Evolutionary conservation across 2,113 vertebrate species (phyloP).

Genomic region (Pampusana beccarii): DNA sequence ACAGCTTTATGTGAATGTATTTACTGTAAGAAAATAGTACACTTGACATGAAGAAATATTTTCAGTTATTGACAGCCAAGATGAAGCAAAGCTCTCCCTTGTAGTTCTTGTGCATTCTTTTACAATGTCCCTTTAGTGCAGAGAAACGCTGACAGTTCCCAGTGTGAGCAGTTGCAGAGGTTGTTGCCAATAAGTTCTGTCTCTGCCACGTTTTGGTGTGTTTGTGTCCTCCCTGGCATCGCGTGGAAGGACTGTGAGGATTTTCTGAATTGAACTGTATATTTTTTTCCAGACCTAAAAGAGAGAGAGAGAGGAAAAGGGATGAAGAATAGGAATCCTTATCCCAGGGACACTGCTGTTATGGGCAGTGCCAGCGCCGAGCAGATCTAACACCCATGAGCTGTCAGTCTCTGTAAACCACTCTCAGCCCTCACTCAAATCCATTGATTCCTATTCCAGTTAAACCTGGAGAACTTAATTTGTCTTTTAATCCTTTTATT

Average conservation of each 20-base stretch:
- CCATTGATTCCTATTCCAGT: constrained; percentile 62
- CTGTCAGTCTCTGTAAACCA: neutral
- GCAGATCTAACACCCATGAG: neutral
- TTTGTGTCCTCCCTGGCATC: neutral
- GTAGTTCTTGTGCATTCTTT: rapidly evolving
- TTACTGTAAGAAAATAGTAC: neutral
- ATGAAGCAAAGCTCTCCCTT: neutral
- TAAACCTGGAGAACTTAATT: constrained; percentile 69
- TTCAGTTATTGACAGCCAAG: neutral
- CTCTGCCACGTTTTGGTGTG: rapidly evolving
- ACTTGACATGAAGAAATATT: neutral
- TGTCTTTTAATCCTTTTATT: constrained; percentile 79
- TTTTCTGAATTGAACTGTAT: neutral
- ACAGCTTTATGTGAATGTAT: too few relatives aligned
- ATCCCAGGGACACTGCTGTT: too few relatives aligned
- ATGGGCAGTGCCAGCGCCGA: too few relatives aligned
- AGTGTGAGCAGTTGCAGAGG: too few relatives aligned
- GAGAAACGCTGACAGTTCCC: too few relatives aligned
- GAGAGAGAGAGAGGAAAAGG: neutral
- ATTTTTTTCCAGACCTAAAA: too few relatives aligned
- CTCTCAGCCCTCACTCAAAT: constrained; percentile 57
- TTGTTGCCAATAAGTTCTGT: rapidly evolving
- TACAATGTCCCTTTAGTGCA: too few relatives aligned
- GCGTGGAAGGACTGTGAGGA: neutral
- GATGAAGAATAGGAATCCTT: neutral